Percentiles rank a stretch among this genome's conserved stretches.
These are phyloP conservation scores for Mallotus villosus DNA, from an alignment of 2,797 vertebrate species.

Conservation along the genomic window DNA sequence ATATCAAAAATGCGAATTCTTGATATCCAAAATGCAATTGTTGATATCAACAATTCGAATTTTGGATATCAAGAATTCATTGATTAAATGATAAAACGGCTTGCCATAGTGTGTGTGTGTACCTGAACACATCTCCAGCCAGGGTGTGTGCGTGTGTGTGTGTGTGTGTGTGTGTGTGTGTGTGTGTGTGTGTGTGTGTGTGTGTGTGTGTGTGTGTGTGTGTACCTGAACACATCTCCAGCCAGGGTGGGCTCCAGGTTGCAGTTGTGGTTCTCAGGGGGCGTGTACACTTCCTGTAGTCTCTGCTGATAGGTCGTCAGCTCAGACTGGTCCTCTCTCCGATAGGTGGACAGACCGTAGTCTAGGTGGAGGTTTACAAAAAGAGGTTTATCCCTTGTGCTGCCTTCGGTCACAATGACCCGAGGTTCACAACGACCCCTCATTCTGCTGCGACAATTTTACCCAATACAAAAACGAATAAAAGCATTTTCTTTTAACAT, in stretches of 20 bases:
- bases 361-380: constrained; percentile 60
- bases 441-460: too few relatives aligned
- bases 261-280: constrained; percentile 74
- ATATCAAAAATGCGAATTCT: too few relatives aligned
- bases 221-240: constrained; percentile 82
- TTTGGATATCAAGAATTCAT: too few relatives aligned
- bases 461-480: too few relatives aligned
- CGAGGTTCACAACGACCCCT: too few relatives aligned
- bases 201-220: not conserved
- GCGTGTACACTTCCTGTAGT: constrained; percentile 72
- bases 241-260: constrained; percentile 70
- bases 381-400: too few relatives aligned
- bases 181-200: not conserved
- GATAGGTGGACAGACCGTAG: constrained; percentile 78
- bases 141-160: constrained; percentile 6
- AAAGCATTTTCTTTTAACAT: too few relatives aligned
- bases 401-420: too few relatives aligned
- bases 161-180: constrained; percentile 7
- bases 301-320: constrained; percentile 70
- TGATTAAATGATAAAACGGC: too few relatives aligned
- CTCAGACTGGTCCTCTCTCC: constrained; percentile 71
- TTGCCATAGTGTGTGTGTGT: constrained; percentile 5
- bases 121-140: not conserved
- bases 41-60: too few relatives aligned
- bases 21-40: too few relatives aligned